These are phyloP conservation scores for Hoplodrina ambigua DNA, from an alignment of 2,888 invertebrate genomes.

Conservation along the genomic window DNA sequence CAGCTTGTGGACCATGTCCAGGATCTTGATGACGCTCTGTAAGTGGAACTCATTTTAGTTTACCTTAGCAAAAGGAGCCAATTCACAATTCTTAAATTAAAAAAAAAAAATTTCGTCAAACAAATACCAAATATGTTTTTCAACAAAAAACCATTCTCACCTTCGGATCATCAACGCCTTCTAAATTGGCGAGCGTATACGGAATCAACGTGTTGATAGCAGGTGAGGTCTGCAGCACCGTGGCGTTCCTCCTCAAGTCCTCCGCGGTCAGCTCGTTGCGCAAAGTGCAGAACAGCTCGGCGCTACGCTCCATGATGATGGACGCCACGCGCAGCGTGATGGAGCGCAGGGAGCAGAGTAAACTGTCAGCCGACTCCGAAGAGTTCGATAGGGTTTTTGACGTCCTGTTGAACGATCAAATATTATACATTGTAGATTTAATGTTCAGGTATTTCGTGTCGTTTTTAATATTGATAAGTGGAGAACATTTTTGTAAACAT, in stretches of 20 bases:
- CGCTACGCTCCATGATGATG: constrained; percentile 94
- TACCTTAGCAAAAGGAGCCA: background rate
- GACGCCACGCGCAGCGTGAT: constrained; percentile 94
- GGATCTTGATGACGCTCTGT: constrained; percentile 95
- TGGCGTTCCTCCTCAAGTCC: constrained; percentile 78
- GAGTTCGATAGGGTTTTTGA: constrained; percentile 68
- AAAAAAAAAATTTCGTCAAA: too few species aligned
- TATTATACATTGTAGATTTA: too few species aligned
- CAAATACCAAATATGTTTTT: too few species aligned
- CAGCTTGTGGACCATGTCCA: constrained; percentile 96
- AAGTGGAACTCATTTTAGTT: constrained; percentile 45
- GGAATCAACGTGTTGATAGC: constrained; percentile 95
- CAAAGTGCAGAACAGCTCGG: constrained; percentile 94
- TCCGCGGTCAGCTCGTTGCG: constrained; percentile 92
- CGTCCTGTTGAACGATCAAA: constrained; percentile 58
- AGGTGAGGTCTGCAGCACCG: constrained; percentile 83
- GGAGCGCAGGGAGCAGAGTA: constrained; percentile 75
- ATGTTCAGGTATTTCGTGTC: too few species aligned
- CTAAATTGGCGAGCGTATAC: constrained; percentile 95
- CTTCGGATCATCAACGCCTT: constrained; percentile 95
- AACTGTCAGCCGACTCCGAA: constrained; percentile 74
- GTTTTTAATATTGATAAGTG: too few species aligned
- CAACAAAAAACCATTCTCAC: constrained; percentile 78
- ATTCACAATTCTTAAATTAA: too few species aligned
- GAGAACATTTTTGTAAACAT: too few species aligned